Percentiles rank a stretch among this genome's conserved stretches.
Evolutionary conservation across 2,797 vertebrate genomes (phyloP).

Genomic region (Schizothorax lantsangensis): DNA sequence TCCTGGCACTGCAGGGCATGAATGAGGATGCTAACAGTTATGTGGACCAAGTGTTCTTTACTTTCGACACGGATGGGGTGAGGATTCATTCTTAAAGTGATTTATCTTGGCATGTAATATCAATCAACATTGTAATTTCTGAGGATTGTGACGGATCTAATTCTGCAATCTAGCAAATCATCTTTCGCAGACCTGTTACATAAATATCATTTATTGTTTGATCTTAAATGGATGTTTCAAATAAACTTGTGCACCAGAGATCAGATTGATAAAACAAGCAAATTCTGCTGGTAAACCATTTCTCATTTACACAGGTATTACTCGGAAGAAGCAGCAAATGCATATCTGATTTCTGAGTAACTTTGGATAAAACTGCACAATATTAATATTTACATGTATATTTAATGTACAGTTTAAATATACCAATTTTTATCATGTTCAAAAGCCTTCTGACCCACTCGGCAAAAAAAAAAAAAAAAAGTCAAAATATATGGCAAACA

Average conservation of each 20-base stretch:
- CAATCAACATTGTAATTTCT: background rate
- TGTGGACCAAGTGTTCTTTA: constrained; percentile 87
- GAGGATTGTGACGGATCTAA: background rate
- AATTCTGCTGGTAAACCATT: background rate
- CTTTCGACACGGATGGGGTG: constrained; percentile 93
- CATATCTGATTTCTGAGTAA: background rate
- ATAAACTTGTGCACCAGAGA: background rate
- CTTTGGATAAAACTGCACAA: background rate
- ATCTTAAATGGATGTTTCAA: background rate
- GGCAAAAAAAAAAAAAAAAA: background rate
- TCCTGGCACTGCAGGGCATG: constrained; percentile 85
- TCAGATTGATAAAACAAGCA: background rate
- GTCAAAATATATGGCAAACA: background rate
- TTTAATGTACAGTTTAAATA: background rate
- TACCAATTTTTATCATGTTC: background rate
- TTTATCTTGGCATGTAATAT: background rate
- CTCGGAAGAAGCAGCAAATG: background rate
- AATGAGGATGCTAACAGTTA: constrained; percentile 85
- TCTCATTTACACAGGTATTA: background rate
- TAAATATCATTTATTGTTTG: background rate
- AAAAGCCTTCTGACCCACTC: background rate
- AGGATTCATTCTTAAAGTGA: constrained; percentile 42
- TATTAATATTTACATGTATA: background rate
- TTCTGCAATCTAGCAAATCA: background rate
- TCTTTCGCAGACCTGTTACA: background rate